Evolutionary conservation across 2,113 vertebrate species (phyloP), one percentile per base, ranked within the genome.

Genomic region (Chroicocephalus ridibundus): DNA sequence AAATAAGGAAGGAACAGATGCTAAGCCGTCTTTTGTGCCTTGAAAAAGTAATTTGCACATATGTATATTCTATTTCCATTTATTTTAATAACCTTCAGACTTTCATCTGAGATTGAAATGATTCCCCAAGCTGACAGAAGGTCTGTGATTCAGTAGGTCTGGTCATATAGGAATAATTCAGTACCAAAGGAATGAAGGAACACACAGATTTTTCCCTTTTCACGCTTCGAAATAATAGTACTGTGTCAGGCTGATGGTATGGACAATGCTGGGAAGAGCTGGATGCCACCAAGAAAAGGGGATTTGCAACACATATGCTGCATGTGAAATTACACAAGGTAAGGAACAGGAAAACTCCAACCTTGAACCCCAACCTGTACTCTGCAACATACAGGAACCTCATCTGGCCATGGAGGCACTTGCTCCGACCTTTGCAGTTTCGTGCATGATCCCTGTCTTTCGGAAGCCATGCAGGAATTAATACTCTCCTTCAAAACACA

Each of bases 361-460:
- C 8, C 19, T 75, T 26, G 44, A 80, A 40, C 38, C 42, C 15
- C 54, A 82, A 0, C 7, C 18, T 60, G n/a, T 15, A 5, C 58
- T 64, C 71, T 61, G 4, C 22, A 64, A 31, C 1, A 0, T 10
- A 76, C 24, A 55, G 65, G 64, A 74, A 40, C 7, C 27, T 79
- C 6, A 1, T 6, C 13, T 31, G 13, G 44, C 26, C 47, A 57
- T 0, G 0, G 31, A 44, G 26, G 31, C 42, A 68, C 26, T 44
- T 27, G 68, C 8, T 51, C 26, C 44, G 57, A 18, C 24, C 14
- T 40, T 19, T 32, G 38, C 72, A 76, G 32, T 36, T 2, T 25
- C 1, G 11, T 66, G 55, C 15, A n/a, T 1, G 15, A 84, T 19
- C 32, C 13, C 18, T 4, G 11, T 47, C 47, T 55, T 90, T 38